These are phyloP conservation scores for Poecilus cupreus DNA, from an alignment of 2,888 invertebrate species.

Conservation along the genomic window DNA sequence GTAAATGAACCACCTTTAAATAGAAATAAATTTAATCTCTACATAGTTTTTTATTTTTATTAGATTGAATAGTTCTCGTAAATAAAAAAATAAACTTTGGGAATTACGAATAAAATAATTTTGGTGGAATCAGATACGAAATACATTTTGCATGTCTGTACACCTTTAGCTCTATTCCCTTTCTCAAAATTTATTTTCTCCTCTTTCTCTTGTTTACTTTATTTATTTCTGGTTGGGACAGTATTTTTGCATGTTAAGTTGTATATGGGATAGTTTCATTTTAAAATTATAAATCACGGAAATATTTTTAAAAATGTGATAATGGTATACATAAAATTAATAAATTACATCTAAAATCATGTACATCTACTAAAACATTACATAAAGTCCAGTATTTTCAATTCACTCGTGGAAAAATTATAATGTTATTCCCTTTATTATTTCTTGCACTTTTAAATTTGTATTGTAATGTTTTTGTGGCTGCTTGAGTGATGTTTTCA, in stretches of 20 bases:
- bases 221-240: neutral
- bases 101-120: neutral
- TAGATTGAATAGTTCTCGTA: no score
- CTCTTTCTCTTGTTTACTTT: neutral
- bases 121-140: conserved; percentile 7
- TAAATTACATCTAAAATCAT: neutral
- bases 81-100: no score
- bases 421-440: conserved; percentile 28
- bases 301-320: neutral
- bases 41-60: no score
- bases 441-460: conserved; percentile 22
- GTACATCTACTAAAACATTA: conserved; percentile 21
- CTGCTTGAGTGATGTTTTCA: neutral
- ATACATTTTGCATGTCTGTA: conserved; percentile 26
- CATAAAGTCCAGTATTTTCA: neutral
- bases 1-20: neutral
- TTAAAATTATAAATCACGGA: neutral
- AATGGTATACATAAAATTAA: neutral
- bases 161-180: conserved; percentile 57
- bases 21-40: no score
- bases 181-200: conserved; percentile 40
- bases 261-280: conserved; percentile 14
- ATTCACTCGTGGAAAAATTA: neutral
- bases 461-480: conserved; percentile 40
- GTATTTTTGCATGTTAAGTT: conserved; percentile 1